Evolutionary conservation across 1,140 invertebrate species (phyloP), one percentile per base, ranked within the genome.

Genomic region (Camponotus floridanus): DNA sequence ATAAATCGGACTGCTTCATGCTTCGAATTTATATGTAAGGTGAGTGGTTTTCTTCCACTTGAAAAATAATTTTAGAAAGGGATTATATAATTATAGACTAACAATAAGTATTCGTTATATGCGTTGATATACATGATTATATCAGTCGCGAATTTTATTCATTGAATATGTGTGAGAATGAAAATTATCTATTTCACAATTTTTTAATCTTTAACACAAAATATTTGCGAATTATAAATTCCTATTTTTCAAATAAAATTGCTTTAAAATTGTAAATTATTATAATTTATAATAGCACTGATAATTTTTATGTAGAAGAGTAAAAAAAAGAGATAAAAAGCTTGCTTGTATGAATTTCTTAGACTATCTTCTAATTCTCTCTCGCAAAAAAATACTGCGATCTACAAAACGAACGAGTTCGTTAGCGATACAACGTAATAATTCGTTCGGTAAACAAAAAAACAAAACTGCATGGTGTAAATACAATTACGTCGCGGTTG

Each of bases 391-490:
- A 55, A 51, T 33, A n/a, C 15, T 15, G 61, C 21, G 39, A 45
- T 31, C 18, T 39, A 15, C 15, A 55, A 33, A n/a, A 7, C 42
- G 26, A 18, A 39, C 9, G 33, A 39, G 55, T n/a, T 59, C 57
- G 57, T 67, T 42, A 67, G 8, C 39, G 57, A 42, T 31, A 45
- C 26, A n/a, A 26, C 15, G 31, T 45, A 83, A 61, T n/a, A n/a
- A 83, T 73, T 74, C 55, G 7, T 48, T 61, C 6, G 15, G 4
- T 26, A 83, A 81, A 83, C 31, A 81, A 81, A 81, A 39, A 31
- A 39, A 73, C 39, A 26, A 45, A 36, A 26, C 55, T 31, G 33
- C 13, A 9, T 11, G 51, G 4, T 6, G 13, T 74, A 73, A 83
- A 83, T 71, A 81, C 48, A 81, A 73, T 83, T 61, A 67, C 18